Percentiles rank a stretch among this genome's conserved stretches.
Conservation (phyloP, 2,797 vertebrate genomes). For the Acanthopagrus latus region DNA sequence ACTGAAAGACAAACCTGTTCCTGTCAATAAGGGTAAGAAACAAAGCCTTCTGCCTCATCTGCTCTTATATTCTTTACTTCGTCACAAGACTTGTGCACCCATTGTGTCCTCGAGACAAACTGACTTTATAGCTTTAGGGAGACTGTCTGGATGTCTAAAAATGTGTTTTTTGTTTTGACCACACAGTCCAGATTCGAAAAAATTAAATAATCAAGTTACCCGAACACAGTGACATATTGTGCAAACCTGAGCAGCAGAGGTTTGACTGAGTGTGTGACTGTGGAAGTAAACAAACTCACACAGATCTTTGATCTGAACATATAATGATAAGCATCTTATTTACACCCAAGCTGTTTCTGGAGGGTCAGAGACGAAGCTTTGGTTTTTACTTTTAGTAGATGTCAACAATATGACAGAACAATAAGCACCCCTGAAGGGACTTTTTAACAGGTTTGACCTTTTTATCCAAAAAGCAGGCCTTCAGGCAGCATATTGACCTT, state of each 20-base stretch:
- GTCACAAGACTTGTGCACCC: constrained; percentile 27
- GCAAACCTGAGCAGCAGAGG: neutral
- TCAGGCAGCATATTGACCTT: neutral
- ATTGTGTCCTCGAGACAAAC: constrained; percentile 12
- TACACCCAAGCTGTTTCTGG: neutral
- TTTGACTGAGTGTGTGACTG: neutral
- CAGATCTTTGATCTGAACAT: neutral
- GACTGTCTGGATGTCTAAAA: neutral
- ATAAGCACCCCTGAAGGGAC: constrained; percentile 1
- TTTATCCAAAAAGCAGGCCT: constrained; percentile 3
- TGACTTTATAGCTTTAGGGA: neutral
- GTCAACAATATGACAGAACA: neutral
- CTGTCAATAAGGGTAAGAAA: neutral
- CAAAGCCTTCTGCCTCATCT: constrained; percentile 9
- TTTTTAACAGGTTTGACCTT: neutral
- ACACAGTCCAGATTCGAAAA: neutral
- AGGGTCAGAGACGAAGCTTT: neutral
- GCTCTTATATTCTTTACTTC: constrained; percentile 2
- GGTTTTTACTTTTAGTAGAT: neutral
- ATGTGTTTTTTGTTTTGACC: neutral
- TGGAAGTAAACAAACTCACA: neutral
- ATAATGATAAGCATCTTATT: neutral
- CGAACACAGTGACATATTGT: constrained; percentile 1
- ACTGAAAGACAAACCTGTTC: constrained; percentile 45
- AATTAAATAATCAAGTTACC: neutral